Percentiles rank a stretch among this genome's conserved stretches.
phyloP scores from a whole-genome alignment of 2,888 invertebrate genomes.

The Halictus ligatus region DNA sequence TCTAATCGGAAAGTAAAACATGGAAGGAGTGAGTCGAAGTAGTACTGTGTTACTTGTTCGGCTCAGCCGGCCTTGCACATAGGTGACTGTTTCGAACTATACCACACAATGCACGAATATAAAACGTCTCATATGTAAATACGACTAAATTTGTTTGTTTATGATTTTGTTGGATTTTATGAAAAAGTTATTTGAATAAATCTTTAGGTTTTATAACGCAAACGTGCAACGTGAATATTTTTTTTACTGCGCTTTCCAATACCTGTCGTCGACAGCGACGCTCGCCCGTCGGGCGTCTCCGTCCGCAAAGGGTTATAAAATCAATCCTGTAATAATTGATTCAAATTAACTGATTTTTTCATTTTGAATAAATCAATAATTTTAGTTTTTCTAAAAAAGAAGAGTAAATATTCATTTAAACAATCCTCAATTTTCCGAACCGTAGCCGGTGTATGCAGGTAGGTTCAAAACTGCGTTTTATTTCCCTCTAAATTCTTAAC shows the following conservation, averaged over 20 bases:
- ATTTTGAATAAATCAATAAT: too few relatives aligned
- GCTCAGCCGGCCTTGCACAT: slow-evolving; percentile 17
- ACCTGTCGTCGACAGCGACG: slow-evolving; percentile 43
- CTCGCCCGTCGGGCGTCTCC: slow-evolving; percentile 36
- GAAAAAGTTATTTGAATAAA: slow-evolving; percentile 29
- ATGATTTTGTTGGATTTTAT: slow-evolving; percentile 41
- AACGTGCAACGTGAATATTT: slow-evolving; percentile 35
- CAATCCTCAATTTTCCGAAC: too few relatives aligned
- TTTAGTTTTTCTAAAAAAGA: too few relatives aligned
- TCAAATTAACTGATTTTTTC: too few relatives aligned
- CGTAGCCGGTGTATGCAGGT: too few relatives aligned
- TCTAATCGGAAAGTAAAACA: slow-evolving; percentile 51
- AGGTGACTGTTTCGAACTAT: slow-evolving; percentile 19
- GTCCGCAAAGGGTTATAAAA: slow-evolving; percentile 46
- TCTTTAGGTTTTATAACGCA: slow-evolving; percentile 44
- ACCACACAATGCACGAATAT: slow-evolving; percentile 14
- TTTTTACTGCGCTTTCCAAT: slow-evolving; percentile 44
- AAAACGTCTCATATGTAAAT: slow-evolving; percentile 16
- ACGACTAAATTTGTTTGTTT: slow-evolving; percentile 43
- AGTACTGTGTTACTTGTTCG: slow-evolving; percentile 61
- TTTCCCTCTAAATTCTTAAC: too few relatives aligned
- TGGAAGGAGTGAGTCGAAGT: slow-evolving; percentile 26
- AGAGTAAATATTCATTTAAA: too few relatives aligned
- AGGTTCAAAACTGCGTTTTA: too few relatives aligned
- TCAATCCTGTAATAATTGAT: too few relatives aligned